Evolutionary conservation across 2,797 vertebrate species (phyloP).

Genomic region (Ptychobarbus kaznakovi): DNA sequence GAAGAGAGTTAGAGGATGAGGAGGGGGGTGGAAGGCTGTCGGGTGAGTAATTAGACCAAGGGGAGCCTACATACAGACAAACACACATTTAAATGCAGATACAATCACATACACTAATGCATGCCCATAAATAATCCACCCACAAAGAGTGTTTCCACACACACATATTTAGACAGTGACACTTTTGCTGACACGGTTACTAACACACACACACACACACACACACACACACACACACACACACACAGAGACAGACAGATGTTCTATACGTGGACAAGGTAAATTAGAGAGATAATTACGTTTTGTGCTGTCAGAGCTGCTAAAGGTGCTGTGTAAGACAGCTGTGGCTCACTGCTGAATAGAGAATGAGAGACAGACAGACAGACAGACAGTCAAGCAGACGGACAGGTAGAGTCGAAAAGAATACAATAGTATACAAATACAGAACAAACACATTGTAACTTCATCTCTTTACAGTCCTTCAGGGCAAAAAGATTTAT

Average conservation of each 20-base stretch:
- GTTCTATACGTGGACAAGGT: slow-evolving; percentile 74
- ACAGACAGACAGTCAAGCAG: slow-evolving; percentile 12
- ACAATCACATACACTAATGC: slow-evolving; percentile 56
- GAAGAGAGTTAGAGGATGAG: slow-evolving; percentile 66
- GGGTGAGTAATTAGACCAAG: slow-evolving; percentile 80
- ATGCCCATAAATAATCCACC: slow-evolving; percentile 53
- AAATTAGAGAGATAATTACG: slow-evolving; percentile 86
- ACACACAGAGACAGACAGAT: slow-evolving; percentile 35
- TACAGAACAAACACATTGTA: too few species aligned
- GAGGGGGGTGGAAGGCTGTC: slow-evolving; percentile 51
- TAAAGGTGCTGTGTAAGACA: slow-evolving; percentile 54
- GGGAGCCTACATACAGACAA: slow-evolving; percentile 70
- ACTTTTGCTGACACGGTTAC: slow-evolving; percentile 34
- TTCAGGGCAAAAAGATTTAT: too few species aligned
- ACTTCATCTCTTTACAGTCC: too few species aligned
- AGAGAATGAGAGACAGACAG: slow-evolving; percentile 51
- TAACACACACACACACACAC: slow-evolving; percentile 14
- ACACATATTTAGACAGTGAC: slow-evolving; percentile 57
- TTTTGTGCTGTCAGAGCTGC: slow-evolving; percentile 65
- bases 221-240: slow-evolving; percentile 23
- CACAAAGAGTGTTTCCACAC: slow-evolving; percentile 51
- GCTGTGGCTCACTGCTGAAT: slow-evolving; percentile 54
- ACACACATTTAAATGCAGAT: slow-evolving; percentile 47
- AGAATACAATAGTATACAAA: slow-evolving; percentile 23
- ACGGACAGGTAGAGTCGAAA: slow-evolving; percentile 19